Conservation (phyloP, 2,888 invertebrate species). For the Diploptera punctata region DNA sequence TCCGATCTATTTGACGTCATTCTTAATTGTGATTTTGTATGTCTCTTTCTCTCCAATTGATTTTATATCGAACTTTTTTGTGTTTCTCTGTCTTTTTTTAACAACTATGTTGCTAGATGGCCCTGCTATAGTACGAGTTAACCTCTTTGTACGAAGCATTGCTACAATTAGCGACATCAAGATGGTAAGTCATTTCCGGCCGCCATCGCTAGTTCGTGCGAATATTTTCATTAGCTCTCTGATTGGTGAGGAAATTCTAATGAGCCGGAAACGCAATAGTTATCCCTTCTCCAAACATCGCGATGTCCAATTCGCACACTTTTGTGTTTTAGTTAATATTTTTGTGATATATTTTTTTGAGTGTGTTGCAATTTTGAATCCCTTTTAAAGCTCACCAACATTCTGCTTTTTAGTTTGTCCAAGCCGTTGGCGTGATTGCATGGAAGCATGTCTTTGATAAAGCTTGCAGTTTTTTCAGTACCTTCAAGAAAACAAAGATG, state of each 20-base stretch:
- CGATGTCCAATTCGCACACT: not conserved
- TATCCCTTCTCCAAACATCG: not conserved
- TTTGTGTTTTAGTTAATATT: not conserved
- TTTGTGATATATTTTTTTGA: not conserved
- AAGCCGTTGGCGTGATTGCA: not conserved
- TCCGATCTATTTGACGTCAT: no score
- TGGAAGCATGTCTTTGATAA: constrained; percentile 2
- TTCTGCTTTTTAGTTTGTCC: no score
- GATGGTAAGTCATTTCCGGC: constrained; percentile 85
- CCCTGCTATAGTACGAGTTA: constrained; percentile 95
- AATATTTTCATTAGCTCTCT: no score
- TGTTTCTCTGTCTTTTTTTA: constrained; percentile 30
- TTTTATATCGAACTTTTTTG: constrained; percentile 24
- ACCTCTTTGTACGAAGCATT: constrained; percentile 98
- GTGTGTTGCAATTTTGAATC: not conserved
- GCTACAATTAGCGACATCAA: constrained; percentile 99
- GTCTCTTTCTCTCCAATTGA: not conserved
- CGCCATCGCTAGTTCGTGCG: constrained; percentile 14
- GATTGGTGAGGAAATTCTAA: constrained; percentile 22
- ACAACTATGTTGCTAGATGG: constrained; percentile 68
- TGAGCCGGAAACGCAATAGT: constrained; percentile 17
- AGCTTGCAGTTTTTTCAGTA: not conserved
- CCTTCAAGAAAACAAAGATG: not conserved
- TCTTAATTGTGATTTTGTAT: no score
- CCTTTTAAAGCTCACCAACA: no score